Base-by-base conservation (phyloP, 1,140 invertebrate species). In the Drosophila suzukii region DNA sequence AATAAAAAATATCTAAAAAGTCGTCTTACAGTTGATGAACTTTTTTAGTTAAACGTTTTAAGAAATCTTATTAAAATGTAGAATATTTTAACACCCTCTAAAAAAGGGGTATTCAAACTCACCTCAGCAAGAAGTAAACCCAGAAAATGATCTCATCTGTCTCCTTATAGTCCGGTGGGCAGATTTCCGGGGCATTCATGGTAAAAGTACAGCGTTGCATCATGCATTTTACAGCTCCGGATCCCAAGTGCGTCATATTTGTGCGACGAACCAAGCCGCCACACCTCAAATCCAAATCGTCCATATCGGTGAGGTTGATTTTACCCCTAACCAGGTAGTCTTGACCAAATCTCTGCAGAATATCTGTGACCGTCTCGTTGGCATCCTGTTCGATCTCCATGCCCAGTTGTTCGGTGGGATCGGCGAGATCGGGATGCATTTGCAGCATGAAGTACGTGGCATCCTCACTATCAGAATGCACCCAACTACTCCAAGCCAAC, bases 91-190 rank as follows among this genome's bases (percentile, higher is more conserved):
- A 27, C 3, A 27, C 27, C 8, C 8, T 8, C 32, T 10, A 34
- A 8, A 34, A 34, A 34, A 34, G 10, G 8, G 10, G 0, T 8
- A 8, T 15, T 10, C 0, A 12, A 46, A 46, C 58, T 53, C 13
- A 92, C 91, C 91, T 91, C 12, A 97, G 75, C 34, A 95, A 90
- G 84, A 97, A 97, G 90, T 97, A 97, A 49, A 96, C 94, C 94
- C 96, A 97, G 82, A 97, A 97, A 12, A 95, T 96, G 58, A 94
- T 94, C 73, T 95, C 94, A 66, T 96, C 95, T 58, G 94, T 95
- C 75, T 96, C 94, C 85, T 95, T 95, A 79, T 95, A 96, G 85
- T 96, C 95, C 2, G 95, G 95, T 15, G 95, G 95, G 86, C 95
- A 96, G 30, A 95, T 94, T 78, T 95, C 95, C 11, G 95, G 95